These are phyloP conservation scores for Tetranychus truncatus DNA, from an alignment of 2,888 invertebrate genomes.

Conservation along the genomic window DNA sequence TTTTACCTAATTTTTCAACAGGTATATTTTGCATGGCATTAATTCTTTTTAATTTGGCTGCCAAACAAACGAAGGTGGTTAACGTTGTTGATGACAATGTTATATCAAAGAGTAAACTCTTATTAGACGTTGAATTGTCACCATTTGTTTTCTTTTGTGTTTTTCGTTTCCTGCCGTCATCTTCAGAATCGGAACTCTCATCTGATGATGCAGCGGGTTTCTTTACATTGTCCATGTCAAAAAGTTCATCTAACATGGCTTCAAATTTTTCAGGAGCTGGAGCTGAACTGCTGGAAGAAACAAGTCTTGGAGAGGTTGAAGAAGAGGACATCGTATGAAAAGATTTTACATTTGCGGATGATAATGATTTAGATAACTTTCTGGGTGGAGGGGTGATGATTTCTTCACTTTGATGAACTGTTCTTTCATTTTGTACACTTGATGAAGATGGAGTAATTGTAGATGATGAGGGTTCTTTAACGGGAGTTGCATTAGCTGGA, in stretches of 20 bases:
- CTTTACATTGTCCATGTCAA: constrained; percentile 5
- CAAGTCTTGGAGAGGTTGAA: neutral
- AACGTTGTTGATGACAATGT: neutral
- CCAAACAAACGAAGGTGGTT: constrained; percentile 16
- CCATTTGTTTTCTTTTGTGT: neutral
- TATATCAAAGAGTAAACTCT: constrained; percentile 11
- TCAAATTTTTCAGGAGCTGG: constrained; percentile 16
- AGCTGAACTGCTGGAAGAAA: constrained; percentile 3
- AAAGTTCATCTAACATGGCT: constrained; percentile 16
- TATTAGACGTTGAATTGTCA: constrained; percentile 6
- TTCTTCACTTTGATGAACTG: neutral
- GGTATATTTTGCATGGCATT: constrained; percentile 18
- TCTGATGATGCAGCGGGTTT: neutral
- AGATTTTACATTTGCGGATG: neutral
- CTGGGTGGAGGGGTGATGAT: neutral
- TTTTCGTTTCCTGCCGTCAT: constrained; percentile 17
- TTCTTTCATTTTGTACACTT: neutral
- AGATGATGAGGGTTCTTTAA: neutral
- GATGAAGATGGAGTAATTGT: neutral
- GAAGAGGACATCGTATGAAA: constrained; percentile 4
- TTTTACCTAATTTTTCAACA: constrained; percentile 16
- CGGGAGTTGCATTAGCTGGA: neutral
- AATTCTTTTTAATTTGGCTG: constrained; percentile 20
- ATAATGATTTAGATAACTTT: constrained; percentile 5
- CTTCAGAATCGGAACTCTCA: constrained; percentile 23